Conservation (phyloP, 2,113 vertebrate genomes). For the Sterna hirundo region DNA sequence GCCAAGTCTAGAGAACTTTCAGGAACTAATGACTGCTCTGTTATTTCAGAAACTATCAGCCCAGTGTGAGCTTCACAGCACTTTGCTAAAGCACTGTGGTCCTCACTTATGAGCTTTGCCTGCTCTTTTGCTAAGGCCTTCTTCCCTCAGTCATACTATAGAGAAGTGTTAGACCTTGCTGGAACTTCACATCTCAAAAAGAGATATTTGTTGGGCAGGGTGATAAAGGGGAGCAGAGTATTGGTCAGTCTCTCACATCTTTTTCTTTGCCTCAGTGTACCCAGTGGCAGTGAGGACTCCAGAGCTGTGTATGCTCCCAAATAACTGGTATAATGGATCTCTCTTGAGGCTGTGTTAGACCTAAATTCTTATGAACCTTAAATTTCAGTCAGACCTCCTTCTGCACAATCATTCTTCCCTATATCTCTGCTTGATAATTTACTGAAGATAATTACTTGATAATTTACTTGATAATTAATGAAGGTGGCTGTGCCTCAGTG, state of each 20-base stretch:
- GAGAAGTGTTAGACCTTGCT: background rate
- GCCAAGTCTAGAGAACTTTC: background rate
- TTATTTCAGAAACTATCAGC: background rate
- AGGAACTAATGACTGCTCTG: background rate
- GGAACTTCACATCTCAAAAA: background rate
- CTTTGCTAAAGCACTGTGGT: background rate
- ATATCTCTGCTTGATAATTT: background rate
- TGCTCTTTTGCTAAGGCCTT: background rate
- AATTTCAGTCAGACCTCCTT: background rate
- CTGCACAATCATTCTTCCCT: background rate
- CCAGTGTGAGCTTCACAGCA: background rate
- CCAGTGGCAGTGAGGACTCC: background rate
- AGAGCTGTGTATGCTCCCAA: background rate
- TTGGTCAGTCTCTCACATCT: background rate
- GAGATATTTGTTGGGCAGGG: background rate
- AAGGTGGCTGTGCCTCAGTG: background rate
- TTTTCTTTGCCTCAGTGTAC: background rate
- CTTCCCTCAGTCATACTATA: background rate
- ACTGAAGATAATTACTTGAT: too few relatives aligned
- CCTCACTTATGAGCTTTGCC: background rate
- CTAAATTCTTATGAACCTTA: background rate
- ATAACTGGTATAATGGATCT: background rate
- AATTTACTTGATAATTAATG: too few relatives aligned
- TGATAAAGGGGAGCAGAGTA: background rate
- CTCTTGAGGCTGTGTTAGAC: background rate